A percentile compares a stretch with the other conserved stretches of the same genome.
phyloP scores from a whole-genome alignment of 2,888 invertebrate species.

The Eilema sororculum region DNA sequence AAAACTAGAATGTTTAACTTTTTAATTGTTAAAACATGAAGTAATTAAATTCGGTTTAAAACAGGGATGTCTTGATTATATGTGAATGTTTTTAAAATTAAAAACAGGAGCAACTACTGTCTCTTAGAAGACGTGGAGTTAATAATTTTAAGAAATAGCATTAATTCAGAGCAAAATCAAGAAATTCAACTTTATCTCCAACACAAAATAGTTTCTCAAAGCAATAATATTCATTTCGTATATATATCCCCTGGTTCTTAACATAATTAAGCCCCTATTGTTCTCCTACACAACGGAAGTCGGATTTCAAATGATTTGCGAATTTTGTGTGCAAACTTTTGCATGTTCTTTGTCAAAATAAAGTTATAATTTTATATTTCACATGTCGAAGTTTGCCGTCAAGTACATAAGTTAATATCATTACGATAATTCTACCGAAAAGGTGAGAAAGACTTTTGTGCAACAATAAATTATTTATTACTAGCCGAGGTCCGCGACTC shows the following conservation, averaged over 20 bases:
- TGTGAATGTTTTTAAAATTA: too few relatives aligned
- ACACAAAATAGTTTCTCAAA: not conserved
- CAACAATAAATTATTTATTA: too few relatives aligned
- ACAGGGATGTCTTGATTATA: too few relatives aligned
- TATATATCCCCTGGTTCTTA: not conserved
- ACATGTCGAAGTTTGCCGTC: not conserved
- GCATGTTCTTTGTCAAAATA: not conserved
- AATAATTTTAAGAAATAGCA: too few relatives aligned
- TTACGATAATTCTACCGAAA: too few relatives aligned
- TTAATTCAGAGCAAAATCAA: not conserved
- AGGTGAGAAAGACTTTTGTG: too few relatives aligned
- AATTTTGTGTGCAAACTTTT: conserved; percentile 1
- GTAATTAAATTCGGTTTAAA: too few relatives aligned
- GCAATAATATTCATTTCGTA: not conserved
- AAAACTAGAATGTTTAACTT: too few relatives aligned
- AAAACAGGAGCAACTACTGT: too few relatives aligned
- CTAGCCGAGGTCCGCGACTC: too few relatives aligned
- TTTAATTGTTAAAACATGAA: too few relatives aligned
- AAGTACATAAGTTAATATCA: not conserved
- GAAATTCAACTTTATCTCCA: not conserved
- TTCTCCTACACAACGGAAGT: not conserved
- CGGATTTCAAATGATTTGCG: not conserved
- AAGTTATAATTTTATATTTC: conserved; percentile 1
- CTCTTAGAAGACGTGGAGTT: too few relatives aligned
- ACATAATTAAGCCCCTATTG: conserved; percentile 6